Evolutionary conservation across 1,140 invertebrate species (phyloP).

Genomic region (Venustaconcha ellipsiformis): DNA sequence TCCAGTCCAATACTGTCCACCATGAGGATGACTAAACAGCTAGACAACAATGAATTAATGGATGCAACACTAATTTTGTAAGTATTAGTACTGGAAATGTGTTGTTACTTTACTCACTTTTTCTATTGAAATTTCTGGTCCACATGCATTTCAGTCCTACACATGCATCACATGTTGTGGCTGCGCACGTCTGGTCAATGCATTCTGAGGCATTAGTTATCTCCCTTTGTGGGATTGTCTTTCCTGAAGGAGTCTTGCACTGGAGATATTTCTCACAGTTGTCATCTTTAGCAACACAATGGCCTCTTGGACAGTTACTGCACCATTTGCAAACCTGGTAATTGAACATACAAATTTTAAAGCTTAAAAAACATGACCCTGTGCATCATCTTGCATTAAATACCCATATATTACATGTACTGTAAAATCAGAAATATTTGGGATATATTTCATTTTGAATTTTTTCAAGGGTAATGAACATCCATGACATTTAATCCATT

Average conservation of each 20-base stretch:
- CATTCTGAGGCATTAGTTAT: constrained; percentile 56
- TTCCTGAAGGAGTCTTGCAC: constrained; percentile 64
- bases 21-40: too few relatives aligned
- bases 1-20: too few relatives aligned
- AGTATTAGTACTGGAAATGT: too few relatives aligned
- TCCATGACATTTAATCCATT: too few relatives aligned
- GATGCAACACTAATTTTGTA: too few relatives aligned
- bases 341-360: background rate
- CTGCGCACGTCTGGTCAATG: constrained; percentile 7
- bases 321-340: constrained; percentile 79
- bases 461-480: too few relatives aligned
- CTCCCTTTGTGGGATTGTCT: background rate
- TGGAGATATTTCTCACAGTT: constrained; percentile 73
- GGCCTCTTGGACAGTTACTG: constrained; percentile 74
- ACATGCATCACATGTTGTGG: constrained; percentile 22
- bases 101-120: too few relatives aligned
- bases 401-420: too few relatives aligned
- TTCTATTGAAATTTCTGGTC: constrained; percentile 76
- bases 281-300: constrained; percentile 73
- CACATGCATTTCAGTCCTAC: constrained; percentile 76
- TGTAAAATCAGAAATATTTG: too few relatives aligned
- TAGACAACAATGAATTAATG: too few relatives aligned
- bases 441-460: too few relatives aligned
- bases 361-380: background rate
- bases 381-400: too few relatives aligned